Percentiles rank a stretch among this genome's conserved stretches.
Evolutionary conservation across 2,888 invertebrate species (phyloP).

Genomic region (Acleris cristana): DNA sequence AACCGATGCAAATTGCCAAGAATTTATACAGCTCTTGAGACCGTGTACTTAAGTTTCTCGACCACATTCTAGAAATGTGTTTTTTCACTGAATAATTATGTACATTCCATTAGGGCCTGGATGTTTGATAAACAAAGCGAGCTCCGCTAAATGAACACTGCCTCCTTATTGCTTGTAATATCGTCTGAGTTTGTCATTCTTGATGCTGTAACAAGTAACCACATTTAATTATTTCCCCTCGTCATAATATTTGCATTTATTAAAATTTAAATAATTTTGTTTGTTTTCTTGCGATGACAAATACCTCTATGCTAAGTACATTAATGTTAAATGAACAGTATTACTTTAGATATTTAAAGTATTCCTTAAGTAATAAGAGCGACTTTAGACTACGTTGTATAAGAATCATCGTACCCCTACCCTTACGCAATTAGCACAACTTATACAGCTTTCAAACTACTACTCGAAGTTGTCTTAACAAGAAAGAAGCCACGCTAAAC

Average conservation of each 20-base stretch:
- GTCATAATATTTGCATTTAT: conserved; percentile 10
- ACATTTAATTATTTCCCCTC: conserved; percentile 14
- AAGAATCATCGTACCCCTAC: too few relatives aligned
- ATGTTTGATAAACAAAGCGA: conserved; percentile 23
- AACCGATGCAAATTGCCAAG: conserved; percentile 10
- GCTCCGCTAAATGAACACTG: conserved; percentile 20
- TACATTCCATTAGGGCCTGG: conserved; percentile 31
- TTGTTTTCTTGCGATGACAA: not conserved
- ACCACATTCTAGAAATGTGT: conserved; percentile 10
- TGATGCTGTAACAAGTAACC: conserved; percentile 18
- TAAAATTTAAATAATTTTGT: conserved; percentile 15
- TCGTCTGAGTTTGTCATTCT: conserved; percentile 24
- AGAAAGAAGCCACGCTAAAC: too few relatives aligned
- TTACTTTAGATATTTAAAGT: not conserved
- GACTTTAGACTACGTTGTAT: too few relatives aligned
- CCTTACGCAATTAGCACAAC: too few relatives aligned
- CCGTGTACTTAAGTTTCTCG: conserved; percentile 9
- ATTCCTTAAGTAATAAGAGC: too few relatives aligned
- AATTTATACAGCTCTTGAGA: not conserved
- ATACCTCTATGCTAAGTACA: not conserved
- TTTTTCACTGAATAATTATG: conserved; percentile 22
- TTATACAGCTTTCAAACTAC: too few relatives aligned
- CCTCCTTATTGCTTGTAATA: conserved; percentile 14
- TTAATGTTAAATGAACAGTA: not conserved
- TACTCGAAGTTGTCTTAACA: too few relatives aligned